Evolutionary conservation across 2,888 invertebrate genomes (phyloP).

Genomic region (Catocala sponsa): DNA sequence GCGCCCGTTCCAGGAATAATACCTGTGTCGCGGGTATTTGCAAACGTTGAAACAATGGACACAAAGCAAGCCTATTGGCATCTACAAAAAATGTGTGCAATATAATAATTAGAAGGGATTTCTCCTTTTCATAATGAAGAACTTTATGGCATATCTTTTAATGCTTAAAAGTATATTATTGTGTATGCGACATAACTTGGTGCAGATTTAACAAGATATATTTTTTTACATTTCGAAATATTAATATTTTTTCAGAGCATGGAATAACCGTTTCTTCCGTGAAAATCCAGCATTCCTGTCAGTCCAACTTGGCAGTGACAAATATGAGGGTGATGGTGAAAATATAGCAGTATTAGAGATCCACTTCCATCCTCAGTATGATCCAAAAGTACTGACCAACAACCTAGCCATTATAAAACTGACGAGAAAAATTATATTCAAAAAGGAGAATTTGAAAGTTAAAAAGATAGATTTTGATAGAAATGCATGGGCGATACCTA

Average conservation of each 20-base stretch:
- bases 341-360: constrained; percentile 65
- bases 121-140: too few relatives aligned
- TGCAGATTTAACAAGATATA: too few relatives aligned
- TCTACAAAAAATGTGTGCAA: too few relatives aligned
- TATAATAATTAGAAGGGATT: too few relatives aligned
- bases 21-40: too few relatives aligned
- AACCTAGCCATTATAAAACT: constrained; percentile 72
- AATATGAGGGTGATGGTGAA: constrained; percentile 66
- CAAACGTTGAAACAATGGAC: too few relatives aligned
- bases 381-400: constrained; percentile 67
- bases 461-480: constrained; percentile 70
- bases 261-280: constrained; percentile 76
- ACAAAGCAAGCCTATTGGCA: too few relatives aligned
- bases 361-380: constrained; percentile 72
- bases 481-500: constrained; percentile 48
- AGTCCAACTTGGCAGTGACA: constrained; percentile 70
- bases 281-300: constrained; percentile 76
- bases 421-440: constrained; percentile 52
- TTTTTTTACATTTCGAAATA: too few relatives aligned
- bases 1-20: too few relatives aligned
- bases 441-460: constrained; percentile 37
- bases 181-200: too few relatives aligned
- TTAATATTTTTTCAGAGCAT: constrained; percentile 58
- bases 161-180: too few relatives aligned
- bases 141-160: too few relatives aligned